Conservation (phyloP, 2,888 invertebrate genomes). For the Melipona bicolor region DNA sequence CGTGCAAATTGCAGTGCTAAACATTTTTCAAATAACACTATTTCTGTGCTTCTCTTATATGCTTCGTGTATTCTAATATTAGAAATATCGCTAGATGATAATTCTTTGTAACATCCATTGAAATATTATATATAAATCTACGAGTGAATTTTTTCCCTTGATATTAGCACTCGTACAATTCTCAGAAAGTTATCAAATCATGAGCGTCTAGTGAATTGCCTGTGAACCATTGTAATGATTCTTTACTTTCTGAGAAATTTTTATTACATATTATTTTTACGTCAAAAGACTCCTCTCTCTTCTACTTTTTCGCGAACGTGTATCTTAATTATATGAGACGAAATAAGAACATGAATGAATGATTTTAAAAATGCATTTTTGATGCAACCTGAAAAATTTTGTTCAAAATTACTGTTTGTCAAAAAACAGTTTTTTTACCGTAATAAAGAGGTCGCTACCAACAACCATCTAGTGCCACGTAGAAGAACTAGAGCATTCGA, state of each 20-base stretch:
- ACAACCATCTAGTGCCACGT: slow-evolving; percentile 72
- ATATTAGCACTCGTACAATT: neutral
- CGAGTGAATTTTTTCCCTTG: too few species aligned
- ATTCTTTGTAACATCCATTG: too few species aligned
- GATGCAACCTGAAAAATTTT: neutral
- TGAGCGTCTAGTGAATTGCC: neutral
- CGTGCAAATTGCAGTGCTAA: too few species aligned
- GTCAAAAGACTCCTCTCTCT: neutral
- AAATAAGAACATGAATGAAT: neutral
- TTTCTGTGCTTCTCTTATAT: too few species aligned
- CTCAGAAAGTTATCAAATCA: neutral
- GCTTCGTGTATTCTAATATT: too few species aligned
- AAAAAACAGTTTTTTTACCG: slow-evolving; percentile 50
- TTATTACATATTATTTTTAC: neutral
- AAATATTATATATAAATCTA: too few species aligned
- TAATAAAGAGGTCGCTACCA: slow-evolving; percentile 57
- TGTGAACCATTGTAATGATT: neutral
- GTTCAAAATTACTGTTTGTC: neutral
- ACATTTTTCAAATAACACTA: too few species aligned
- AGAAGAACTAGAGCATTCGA: slow-evolving; percentile 72
- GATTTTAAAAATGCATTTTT: neutral
- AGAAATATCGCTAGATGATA: too few species aligned
- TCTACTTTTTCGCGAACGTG: neutral
- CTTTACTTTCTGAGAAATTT: neutral
- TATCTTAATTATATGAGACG: neutral